Evolutionary conservation across 2,797 vertebrate genomes (phyloP), one percentile per base, ranked within the genome.

Genomic region (Tachyglossus aculeatus): DNA sequence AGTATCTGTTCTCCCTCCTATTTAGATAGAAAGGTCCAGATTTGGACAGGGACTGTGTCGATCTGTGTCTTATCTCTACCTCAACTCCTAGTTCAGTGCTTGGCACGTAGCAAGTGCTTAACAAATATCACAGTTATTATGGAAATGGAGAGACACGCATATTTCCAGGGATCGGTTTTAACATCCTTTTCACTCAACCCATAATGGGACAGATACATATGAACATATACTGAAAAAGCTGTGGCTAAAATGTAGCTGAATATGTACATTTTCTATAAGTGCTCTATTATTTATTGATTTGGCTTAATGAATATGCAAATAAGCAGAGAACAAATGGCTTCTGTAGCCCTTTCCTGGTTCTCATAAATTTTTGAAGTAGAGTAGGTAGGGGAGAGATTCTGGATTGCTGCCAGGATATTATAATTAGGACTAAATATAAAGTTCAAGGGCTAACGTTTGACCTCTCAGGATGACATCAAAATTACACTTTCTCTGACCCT

Each of bases 221-320:
- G 38, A 57, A 38, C 77, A 77, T 74, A 82, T 75, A 50, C 51
- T 19, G 66, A 78, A 56, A 56, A 59, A 54, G 63, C 62, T 47
- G 55, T 53, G 65, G 75, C 81, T 77, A 80, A 69, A 70, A 71
- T 73, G 54, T 82, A 68, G 84, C 88, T 86, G 73, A 80, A 85
- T 71, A 86, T 32, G 0, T 87, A 77, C 57, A 86, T 77, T 92
- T 86, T 76, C 41, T 66, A 80, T 72, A 83, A 83, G 77, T 82
- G 83, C 79, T 55, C 70, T 77, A 89, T 93, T 88, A 90, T 90
- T 91, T 89, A 92, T 90, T 91, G 88, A 91, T 89, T 81, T 69
- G 22, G 59, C 79, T 80, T 92, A 91, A 91, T 88, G 85, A 91
- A 82, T 85, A 89, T 89, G 85, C 68, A 90, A 88, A 91, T 88